Evolutionary conservation across 1,140 invertebrate species (phyloP).

Genomic region (Drosophila erecta): DNA sequence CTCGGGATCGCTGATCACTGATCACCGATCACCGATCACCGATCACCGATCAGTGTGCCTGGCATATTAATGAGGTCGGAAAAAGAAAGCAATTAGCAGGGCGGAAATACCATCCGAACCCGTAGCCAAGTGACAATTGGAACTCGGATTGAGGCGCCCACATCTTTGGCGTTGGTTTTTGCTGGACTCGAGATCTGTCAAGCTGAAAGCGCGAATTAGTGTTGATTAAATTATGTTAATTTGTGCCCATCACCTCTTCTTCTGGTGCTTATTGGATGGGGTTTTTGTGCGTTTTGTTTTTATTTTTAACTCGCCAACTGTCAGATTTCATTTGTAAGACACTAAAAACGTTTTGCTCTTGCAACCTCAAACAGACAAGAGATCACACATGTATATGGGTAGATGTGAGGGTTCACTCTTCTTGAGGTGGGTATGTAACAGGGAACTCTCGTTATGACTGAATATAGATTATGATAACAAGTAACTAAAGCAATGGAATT

Average conservation of each 20-base stretch:
- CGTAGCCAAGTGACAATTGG: constrained; percentile 23
- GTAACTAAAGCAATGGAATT: too few relatives aligned
- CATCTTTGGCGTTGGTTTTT: constrained; percentile 23
- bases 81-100: constrained; percentile 59
- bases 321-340: constrained; percentile 79
- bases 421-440: background rate
- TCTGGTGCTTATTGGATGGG: constrained; percentile 34
- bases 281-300: constrained; percentile 54
- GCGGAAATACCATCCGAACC: constrained; percentile 49
- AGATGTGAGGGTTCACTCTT: constrained; percentile 17
- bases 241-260: constrained; percentile 36
- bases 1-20: constrained; percentile 29
- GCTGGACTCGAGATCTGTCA: constrained; percentile 38
- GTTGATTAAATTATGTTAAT: constrained; percentile 81
- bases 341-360: constrained; percentile 77
- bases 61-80: constrained; percentile 58
- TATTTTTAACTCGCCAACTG: constrained; percentile 75
- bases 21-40: constrained; percentile 7
- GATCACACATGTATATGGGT: constrained; percentile 46
- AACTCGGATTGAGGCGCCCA: constrained; percentile 46
- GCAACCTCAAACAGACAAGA: constrained; percentile 54
- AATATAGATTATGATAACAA: too few relatives aligned
- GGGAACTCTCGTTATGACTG: background rate
- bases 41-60: constrained; percentile 11
- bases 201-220: constrained; percentile 73